Conservation (phyloP, 2,888 invertebrate species). For the Scaptodrosophila latifasciaeformis region DNA sequence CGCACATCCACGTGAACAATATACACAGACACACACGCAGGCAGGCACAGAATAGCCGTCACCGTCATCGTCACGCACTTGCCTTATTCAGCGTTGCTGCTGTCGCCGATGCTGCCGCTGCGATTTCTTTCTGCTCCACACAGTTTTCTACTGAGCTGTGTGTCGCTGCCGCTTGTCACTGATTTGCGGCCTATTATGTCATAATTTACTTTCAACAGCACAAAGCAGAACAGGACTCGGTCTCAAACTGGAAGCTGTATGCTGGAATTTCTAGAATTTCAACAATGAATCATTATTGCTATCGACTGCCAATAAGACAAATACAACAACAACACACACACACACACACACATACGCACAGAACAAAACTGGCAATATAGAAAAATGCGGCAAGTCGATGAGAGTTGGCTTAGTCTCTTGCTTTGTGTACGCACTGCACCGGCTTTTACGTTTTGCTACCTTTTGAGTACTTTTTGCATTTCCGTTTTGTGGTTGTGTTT, state of each 20-base stretch:
- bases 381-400: neutral
- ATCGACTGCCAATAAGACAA: too few species aligned
- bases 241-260: too few species aligned
- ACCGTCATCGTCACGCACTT: slow-evolving; percentile 32
- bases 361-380: too few species aligned
- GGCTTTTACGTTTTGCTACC: slow-evolving; percentile 58
- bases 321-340: neutral
- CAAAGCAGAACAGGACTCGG: slow-evolving; percentile 26
- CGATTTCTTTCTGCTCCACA: slow-evolving; percentile 7
- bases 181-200: slow-evolving; percentile 53
- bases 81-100: slow-evolving; percentile 33
- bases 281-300: slow-evolving; percentile 51
- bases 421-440: slow-evolving; percentile 53
- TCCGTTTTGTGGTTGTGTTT: slow-evolving; percentile 55
- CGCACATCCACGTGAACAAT: slow-evolving; percentile 5
- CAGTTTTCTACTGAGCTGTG: slow-evolving; percentile 3
- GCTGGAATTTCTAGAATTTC: slow-evolving; percentile 48
- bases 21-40: slow-evolving; percentile 8
- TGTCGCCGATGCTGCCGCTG: too few species aligned
- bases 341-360: neutral
- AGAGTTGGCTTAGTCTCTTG: slow-evolving; percentile 1
- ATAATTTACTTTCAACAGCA: slow-evolving; percentile 60
- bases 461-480: slow-evolving; percentile 57
- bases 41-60: slow-evolving; percentile 7
- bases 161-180: slow-evolving; percentile 9